Evolutionary conservation across 2,888 invertebrate genomes (phyloP), one percentile per base, ranked within the genome.

Genomic region (Thelaira solivaga): DNA sequence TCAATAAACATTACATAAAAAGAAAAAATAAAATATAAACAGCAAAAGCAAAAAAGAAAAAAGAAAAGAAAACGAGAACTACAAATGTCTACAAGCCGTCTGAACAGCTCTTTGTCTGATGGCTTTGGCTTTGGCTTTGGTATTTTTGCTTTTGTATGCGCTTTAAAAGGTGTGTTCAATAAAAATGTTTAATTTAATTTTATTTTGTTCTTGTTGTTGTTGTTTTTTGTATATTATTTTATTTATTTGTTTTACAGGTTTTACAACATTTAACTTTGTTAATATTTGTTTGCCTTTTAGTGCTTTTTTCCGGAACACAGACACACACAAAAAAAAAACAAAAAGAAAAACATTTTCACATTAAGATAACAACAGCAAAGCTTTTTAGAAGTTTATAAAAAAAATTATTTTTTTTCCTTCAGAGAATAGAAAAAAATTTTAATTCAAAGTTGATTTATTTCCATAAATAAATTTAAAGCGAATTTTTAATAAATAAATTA

Each of bases 81-180:
- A 20, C 31, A 67, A 67, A 18, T 43, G 65, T 49, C 49, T 59
- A 16, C 51, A 41, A 74, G 22, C 13, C 24, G 51, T 65, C 53
- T 43, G 53, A 36, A 16, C 10, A 47, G 36, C 34, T 41, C 16
- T 59, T 36, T 24, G 45, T 65, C 20, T 41, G 31, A 6, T 45
- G 0, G 0, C 1, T 10, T n/a, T n/a, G n/a, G n/a, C n/a, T n/a
- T n/a, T n/a, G n/a, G n/a, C n/a, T n/a, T n/a, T n/a, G n/a, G n/a
- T n/a, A n/a, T n/a, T n/a, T n/a, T n/a, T n/a, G n/a, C n/a, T n/a
- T 20, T 31, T 11, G 7, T 53, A 26, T 43, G 53, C 13, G 61
- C 45, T 62, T 24, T 8, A 62, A 67, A 67, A 80, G 80, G 77
- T 72, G 77, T 80, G 77, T 80, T 68, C 64, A 68, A 80, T 75